phyloP scores from a whole-genome alignment of 2,113 vertebrate species.

The Pandion haliaetus region DNA sequence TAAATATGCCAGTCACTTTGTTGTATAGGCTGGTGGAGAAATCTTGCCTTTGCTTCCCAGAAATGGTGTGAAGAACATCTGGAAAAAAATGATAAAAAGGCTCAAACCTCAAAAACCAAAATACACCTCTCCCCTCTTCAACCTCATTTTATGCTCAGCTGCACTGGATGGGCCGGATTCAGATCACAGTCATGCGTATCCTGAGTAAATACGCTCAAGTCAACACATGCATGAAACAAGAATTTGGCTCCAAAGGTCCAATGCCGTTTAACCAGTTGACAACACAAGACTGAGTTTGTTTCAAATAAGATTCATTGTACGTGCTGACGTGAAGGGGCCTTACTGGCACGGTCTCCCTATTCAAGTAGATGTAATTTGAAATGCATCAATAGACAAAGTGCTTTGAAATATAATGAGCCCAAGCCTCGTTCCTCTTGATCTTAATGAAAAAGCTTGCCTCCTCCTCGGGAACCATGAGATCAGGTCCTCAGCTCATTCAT shows the following conservation, averaged over 20 bases:
- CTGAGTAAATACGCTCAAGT: not conserved
- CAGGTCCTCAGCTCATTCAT: not conserved
- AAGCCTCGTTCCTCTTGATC: not conserved
- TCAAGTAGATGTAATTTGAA: not conserved
- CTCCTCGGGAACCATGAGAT: not conserved
- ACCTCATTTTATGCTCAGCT: not conserved
- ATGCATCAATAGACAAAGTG: not conserved
- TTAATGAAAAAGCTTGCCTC: not conserved
- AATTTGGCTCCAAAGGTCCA: not conserved
- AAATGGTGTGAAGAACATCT: slow-evolving; percentile 57
- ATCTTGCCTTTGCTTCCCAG: not conserved
- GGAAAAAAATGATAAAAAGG: slow-evolving; percentile 62
- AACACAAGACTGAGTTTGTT: not conserved
- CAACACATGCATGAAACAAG: not conserved
- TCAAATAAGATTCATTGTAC: not conserved
- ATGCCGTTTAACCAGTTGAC: not conserved
- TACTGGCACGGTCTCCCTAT: not conserved
- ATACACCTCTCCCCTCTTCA: not conserved
- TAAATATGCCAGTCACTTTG: slow-evolving; percentile 65
- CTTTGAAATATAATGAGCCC: not conserved
- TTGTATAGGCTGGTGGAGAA: slow-evolving; percentile 23
- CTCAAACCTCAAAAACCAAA: slow-evolving; percentile 11
- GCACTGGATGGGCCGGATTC: not conserved
- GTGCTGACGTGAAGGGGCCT: not conserved
- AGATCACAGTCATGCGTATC: not conserved